Evolutionary conservation across 2,888 invertebrate genomes (phyloP).

Genomic region (Agrotis segetum): DNA sequence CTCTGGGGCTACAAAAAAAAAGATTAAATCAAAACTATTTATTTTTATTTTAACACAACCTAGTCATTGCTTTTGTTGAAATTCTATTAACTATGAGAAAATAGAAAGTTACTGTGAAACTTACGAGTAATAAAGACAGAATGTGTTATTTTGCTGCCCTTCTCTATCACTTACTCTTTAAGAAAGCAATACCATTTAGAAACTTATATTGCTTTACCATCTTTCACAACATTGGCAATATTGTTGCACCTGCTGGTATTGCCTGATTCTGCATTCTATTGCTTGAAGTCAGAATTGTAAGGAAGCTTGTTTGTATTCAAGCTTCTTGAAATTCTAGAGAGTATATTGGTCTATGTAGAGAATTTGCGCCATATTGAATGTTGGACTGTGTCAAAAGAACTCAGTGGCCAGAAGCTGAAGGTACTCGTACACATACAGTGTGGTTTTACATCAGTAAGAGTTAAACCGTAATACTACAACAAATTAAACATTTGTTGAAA

Average conservation of each 20-base stretch:
- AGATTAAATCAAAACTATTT: too few species aligned
- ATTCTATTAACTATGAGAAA: background rate
- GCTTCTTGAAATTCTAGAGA: background rate
- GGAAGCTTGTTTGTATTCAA: constrained; percentile 17
- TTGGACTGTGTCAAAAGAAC: background rate
- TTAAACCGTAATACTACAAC: too few species aligned
- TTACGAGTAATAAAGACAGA: constrained; percentile 9
- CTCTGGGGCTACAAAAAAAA: too few species aligned
- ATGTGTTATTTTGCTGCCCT: background rate
- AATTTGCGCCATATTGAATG: background rate
- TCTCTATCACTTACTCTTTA: constrained; percentile 10
- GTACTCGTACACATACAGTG: too few species aligned
- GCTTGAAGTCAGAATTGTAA: constrained; percentile 17
- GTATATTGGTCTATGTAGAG: constrained; percentile 1
- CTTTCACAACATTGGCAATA: constrained; percentile 32
- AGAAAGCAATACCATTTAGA: constrained; percentile 30
- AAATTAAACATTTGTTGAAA: too few species aligned
- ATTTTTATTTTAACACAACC: too few species aligned
- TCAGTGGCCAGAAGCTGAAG: too few species aligned
- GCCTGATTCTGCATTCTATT: constrained; percentile 21
- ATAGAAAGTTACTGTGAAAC: background rate
- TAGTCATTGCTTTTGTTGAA: background rate
- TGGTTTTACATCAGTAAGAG: too few species aligned
- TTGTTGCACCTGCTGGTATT: constrained; percentile 35
- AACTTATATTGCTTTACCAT: constrained; percentile 21